Percentiles rank a stretch among this genome's conserved stretches.
Conservation (phyloP, 2,888 invertebrate genomes). For the Meiosimyza decipiens region DNA sequence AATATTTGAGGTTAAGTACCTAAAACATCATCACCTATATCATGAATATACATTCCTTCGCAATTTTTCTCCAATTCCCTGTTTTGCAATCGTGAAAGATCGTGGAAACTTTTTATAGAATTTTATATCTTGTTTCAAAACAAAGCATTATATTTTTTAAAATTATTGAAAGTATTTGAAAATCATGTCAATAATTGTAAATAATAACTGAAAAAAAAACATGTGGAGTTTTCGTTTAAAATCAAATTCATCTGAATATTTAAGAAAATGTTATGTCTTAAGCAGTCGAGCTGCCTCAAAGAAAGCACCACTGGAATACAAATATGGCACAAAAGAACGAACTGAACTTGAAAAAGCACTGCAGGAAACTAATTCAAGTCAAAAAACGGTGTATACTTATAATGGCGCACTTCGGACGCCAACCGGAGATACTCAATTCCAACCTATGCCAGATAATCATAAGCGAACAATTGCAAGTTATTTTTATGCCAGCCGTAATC, state of each 20-base stretch:
- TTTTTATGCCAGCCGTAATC: slow-evolving; percentile 85
- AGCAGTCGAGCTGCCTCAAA: neutral
- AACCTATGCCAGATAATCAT: slow-evolving; percentile 90
- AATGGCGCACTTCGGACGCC: slow-evolving; percentile 86
- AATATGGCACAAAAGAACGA: slow-evolving; percentile 10
- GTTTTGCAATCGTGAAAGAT: no score
- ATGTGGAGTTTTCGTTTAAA: neutral
- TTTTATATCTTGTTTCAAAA: no score
- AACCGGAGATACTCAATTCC: slow-evolving; percentile 79
- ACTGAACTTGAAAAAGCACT: slow-evolving; percentile 23
- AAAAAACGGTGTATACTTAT: slow-evolving; percentile 85
- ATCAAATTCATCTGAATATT: neutral
- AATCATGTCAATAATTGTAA: slow-evolving; percentile 4
- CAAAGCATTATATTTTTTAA: no score
- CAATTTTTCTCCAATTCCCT: no score
- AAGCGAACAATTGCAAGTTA: slow-evolving; percentile 84
- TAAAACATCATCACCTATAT: no score
- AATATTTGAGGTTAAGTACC: no score
- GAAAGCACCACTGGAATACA: slow-evolving; percentile 18
- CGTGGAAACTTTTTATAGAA: no score
- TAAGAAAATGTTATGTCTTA: neutral
- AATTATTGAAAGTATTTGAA: neutral
- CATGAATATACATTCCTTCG: no score
- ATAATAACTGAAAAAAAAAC: neutral
- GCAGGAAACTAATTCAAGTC: slow-evolving; percentile 25